These are phyloP conservation scores for Phrynosoma blainvillii DNA, from an alignment of 2,113 vertebrate genomes.

Conservation along the genomic window DNA sequence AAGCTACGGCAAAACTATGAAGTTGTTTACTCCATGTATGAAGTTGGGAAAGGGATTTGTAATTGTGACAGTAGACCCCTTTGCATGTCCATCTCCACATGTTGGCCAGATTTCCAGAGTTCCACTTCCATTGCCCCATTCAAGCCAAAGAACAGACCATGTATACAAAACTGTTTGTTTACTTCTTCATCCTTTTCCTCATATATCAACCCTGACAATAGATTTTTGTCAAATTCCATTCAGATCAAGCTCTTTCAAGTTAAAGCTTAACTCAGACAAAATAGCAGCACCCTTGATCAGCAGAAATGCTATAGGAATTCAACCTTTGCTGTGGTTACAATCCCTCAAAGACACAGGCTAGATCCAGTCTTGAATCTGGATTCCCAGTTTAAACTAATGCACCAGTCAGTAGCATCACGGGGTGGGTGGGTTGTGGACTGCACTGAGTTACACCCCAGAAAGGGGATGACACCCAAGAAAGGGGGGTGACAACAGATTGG, in stretches of 20 bases:
- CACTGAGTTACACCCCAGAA: no score
- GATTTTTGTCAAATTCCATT: neutral
- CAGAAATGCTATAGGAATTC: no score
- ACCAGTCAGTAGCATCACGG: no score
- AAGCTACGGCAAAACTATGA: neutral
- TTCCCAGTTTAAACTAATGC: no score
- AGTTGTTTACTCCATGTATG: neutral
- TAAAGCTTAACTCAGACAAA: neutral
- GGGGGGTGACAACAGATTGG: no score
- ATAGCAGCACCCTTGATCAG: no score
- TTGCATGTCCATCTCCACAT: neutral
- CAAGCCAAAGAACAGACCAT: neutral
- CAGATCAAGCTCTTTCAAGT: neutral
- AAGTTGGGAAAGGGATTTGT: neutral
- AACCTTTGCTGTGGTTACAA: no score
- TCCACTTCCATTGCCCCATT: neutral
- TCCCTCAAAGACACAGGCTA: no score
- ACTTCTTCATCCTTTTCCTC: neutral
- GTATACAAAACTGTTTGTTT: neutral
- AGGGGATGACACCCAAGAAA: no score
- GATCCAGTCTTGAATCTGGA: no score
- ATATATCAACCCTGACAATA: neutral
- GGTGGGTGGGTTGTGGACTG: no score
- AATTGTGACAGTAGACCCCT: neutral
- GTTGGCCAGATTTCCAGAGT: neutral